These are phyloP conservation scores for Scaptodrosophila lebanonensis DNA, from an alignment of 1,140 invertebrate species.

Conservation along the genomic window DNA sequence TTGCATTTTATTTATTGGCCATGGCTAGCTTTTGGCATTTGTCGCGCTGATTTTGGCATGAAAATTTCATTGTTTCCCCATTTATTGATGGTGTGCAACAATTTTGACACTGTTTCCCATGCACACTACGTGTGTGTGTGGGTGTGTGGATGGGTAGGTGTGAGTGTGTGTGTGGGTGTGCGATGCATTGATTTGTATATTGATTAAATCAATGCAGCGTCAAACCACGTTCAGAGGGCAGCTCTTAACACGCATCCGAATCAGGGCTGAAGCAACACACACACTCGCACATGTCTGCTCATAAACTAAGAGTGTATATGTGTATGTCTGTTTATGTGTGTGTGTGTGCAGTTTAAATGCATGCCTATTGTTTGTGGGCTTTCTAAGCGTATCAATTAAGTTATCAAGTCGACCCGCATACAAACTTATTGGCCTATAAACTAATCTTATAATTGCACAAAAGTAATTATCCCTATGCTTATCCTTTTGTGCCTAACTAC, in stretches of 20 bases:
- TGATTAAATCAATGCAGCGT: conserved; percentile 43
- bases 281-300: no score
- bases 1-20: conserved; percentile 57
- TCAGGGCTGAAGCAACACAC: no score
- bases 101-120: conserved; percentile 11
- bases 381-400: conserved; percentile 51
- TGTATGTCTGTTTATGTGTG: background rate
- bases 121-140: no score
- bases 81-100: conserved; percentile 31
- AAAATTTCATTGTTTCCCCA: conserved; percentile 1
- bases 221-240: no score
- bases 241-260: no score
- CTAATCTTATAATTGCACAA: conserved; percentile 72
- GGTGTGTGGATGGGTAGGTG: background rate
- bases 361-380: conserved; percentile 2
- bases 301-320: conserved; percentile 26
- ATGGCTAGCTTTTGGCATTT: conserved; percentile 38
- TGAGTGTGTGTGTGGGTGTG: background rate
- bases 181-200: background rate
- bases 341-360: background rate
- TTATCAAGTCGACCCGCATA: conserved; percentile 22
- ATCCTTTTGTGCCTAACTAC: conserved; percentile 23
- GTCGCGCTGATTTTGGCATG: conserved; percentile 31
- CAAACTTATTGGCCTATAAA: conserved; percentile 71
- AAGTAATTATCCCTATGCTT: conserved; percentile 60